Conservation (phyloP, 2,113 vertebrate species). For the Halichoeres trimaculatus region DNA sequence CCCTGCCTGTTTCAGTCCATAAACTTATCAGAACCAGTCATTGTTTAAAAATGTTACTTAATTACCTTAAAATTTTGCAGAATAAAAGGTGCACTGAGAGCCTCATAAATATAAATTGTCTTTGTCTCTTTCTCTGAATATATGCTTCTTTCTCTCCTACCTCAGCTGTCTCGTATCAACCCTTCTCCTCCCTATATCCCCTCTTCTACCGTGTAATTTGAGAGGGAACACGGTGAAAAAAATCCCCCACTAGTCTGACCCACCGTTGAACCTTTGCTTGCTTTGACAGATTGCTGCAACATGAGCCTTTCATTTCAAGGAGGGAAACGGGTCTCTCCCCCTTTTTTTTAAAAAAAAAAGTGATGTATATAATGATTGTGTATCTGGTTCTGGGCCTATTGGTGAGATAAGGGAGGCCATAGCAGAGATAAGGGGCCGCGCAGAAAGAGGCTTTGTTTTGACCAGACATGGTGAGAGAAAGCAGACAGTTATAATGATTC, state of each 20-base stretch:
- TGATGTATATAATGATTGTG: slow-evolving; percentile 69
- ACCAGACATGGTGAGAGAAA: slow-evolving; percentile 50
- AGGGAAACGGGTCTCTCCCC: slow-evolving; percentile 34
- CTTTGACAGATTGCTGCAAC: slow-evolving; percentile 77
- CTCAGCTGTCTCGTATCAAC: slow-evolving; percentile 30
- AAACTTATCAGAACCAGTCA: slow-evolving; percentile 33
- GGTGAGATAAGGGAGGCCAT: slow-evolving; percentile 68
- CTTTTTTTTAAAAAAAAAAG: slow-evolving; percentile 40
- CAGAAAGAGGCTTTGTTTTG: slow-evolving; percentile 68
- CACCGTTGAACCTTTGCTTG: slow-evolving; percentile 74
- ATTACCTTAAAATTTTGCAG: slow-evolving; percentile 25
- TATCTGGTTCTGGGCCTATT: slow-evolving; percentile 64
- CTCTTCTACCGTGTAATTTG: slow-evolving; percentile 61
- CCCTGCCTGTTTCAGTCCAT: not conserved
- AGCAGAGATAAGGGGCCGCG: slow-evolving; percentile 55
- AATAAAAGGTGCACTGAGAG: not conserved
- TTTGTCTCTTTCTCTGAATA: slow-evolving; percentile 26
- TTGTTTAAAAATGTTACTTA: slow-evolving; percentile 20
- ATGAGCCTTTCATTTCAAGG: slow-evolving; percentile 73
- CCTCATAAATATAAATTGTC: slow-evolving; percentile 20
- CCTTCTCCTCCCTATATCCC: slow-evolving; percentile 43
- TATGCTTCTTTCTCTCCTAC: slow-evolving; percentile 29
- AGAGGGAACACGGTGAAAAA: slow-evolving; percentile 55
- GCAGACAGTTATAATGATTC: slow-evolving; percentile 56
- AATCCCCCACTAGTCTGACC: slow-evolving; percentile 69